A percentile compares a stretch with the other conserved stretches of the same genome.
These are phyloP conservation scores for Motacilla tschutschensis DNA, from an alignment of 2,113 vertebrate species.

Conservation along the genomic window DNA sequence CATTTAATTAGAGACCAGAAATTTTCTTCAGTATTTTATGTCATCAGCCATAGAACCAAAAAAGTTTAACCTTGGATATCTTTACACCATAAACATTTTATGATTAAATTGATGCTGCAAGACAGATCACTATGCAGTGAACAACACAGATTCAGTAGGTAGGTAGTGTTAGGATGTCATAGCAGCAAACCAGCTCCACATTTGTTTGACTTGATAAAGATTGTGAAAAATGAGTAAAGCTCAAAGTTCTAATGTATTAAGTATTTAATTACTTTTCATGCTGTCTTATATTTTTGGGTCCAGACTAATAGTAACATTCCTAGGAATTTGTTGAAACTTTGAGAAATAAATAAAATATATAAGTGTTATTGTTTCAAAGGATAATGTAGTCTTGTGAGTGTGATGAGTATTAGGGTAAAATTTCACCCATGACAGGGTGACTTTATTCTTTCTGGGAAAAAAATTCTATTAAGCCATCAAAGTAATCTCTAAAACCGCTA, in stretches of 20 bases:
- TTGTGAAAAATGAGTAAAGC: background rate
- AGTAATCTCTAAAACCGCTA: background rate
- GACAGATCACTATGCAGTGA: background rate
- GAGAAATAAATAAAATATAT: background rate
- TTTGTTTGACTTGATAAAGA: background rate
- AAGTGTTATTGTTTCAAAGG: background rate
- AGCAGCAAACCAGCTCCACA: background rate
- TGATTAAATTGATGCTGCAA: background rate
- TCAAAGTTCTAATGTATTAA: background rate
- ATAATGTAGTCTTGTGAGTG: background rate
- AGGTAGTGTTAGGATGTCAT: background rate
- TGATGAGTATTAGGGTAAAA: background rate
- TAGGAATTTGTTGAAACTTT: background rate
- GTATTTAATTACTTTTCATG: background rate
- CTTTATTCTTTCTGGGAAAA: background rate
- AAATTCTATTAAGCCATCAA: background rate
- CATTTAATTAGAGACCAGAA: background rate
- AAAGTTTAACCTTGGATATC: background rate
- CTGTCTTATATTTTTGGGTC: background rate
- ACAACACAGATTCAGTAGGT: background rate
- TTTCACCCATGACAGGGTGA: background rate
- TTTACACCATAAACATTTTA: background rate
- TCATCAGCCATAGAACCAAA: background rate
- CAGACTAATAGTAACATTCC: background rate
- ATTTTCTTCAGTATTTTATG: background rate